Base-by-base conservation (phyloP, 2,113 vertebrate genomes). In the Xiphorhynchus elegans region DNA sequence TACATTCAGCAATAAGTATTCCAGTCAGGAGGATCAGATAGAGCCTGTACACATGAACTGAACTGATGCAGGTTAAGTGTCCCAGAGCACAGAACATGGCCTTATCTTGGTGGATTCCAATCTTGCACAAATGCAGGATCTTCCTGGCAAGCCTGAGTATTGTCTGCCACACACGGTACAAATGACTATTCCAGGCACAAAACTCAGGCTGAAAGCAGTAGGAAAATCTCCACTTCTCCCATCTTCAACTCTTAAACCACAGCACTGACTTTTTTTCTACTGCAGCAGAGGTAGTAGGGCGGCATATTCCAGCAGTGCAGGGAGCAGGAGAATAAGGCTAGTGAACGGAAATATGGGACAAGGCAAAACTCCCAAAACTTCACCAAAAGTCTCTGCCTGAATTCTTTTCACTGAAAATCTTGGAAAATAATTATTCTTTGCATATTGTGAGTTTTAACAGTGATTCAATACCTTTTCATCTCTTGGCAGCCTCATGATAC, bases 171-270 rank as follows among this genome's bases (percentile, higher is more conserved):
- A 25, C 25, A 33, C 62, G 17, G 40, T 4, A 4, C 4, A 88
- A 60, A 21, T 25, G 6, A 26, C n/a, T 67, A 19, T 35, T 70
- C 3, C 28, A 58, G 40, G 9, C 18, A 63, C 16, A 90, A 85
- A 92, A 60, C 35, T 10, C n/a, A 39, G 26, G 8, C 10, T 44
- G 33, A 86, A 84, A 64, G 10, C 7, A 42, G 11, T 42, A 17
- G 2, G 6, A 60, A 86, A 52, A 0, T 5, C 3, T 80, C 1
- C 4, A 25, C 4, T 56, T 63, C 21, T 72, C 21, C 16, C 6
- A 9, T 40, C 33, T 81, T 46, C 17, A 56, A 18, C 17, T 84
- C 10, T 33, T 47, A 9, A 17, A 26, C 37, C 29, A 9, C 26
- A 26, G 1, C 6, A 56, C 25, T 68, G 29, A 1, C 1, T 46